Base-by-base conservation (phyloP, 2,888 invertebrate genomes). In the Cataglyphis rosenhaueri region DNA sequence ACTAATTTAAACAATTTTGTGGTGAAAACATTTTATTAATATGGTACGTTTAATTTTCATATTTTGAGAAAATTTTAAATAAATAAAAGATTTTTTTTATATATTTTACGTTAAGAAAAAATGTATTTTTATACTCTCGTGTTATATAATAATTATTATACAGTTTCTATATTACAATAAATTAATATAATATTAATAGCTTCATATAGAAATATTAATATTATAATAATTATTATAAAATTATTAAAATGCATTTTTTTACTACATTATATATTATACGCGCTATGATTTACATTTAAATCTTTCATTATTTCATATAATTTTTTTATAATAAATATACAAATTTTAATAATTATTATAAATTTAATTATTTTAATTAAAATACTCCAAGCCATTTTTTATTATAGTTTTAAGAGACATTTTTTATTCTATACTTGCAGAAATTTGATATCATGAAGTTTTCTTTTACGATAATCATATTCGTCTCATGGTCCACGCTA, bases 351-450 rank as follows among this genome's bases (percentile, higher is more conserved):
- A 4, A 48, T 48, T n/a, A 48, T n/a, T 21, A 3, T 21, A 10
- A 6, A 1, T 65, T 21, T n/a, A 32, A 15, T 52, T 32, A 52
- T 48, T 18, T 3, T 12, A 41, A 44, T 65, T 25, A 25, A 25
- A 25, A 38, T 6, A 41, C 25, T 64, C 12, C n/a, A 15, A 0
- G 25, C 6, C 3, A 65, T 41, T 0, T 29, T n/a, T 32, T 29
- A 29, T n/a, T 25, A n/a, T 6, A 41, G 12, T 59, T 18, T 0
- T 18, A 15, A 71, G 59, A 71, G 10, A 29, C 3, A 32, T 48
- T 35, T 74, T 21, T 32, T 29, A 41, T 5, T 5, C 5, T 62
- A 38, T n/a, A 35, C 29, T 74, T 74, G 15, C 35, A 74, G 62
- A 71, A 15, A 3, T 18, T 10, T 41, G 29, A 18, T n/a, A 64